phyloP scores from a whole-genome alignment of 2,797 vertebrate genomes.

The Eidolon dupreanum region DNA sequence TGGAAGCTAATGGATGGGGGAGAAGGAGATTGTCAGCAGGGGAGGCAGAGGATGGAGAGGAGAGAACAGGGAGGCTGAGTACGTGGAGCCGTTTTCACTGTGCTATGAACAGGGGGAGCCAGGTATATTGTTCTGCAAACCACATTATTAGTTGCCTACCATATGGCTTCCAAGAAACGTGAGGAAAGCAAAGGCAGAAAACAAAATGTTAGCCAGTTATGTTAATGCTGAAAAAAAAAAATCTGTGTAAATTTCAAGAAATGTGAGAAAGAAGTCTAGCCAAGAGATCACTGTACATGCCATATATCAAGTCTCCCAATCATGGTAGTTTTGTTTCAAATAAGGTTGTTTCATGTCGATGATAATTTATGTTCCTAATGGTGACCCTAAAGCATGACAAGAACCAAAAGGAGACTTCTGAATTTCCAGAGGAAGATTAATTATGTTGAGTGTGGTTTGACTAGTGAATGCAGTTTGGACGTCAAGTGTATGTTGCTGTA shows the following conservation, averaged over 20 bases:
- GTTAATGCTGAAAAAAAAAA: neutral
- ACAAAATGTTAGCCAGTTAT: constrained; percentile 14
- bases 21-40: neutral
- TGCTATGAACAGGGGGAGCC: neutral
- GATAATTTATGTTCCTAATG: neutral
- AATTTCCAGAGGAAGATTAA: neutral
- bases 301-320: neutral
- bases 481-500: neutral
- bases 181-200: neutral
- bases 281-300: neutral
- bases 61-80: neutral
- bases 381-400: neutral
- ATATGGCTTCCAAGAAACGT: neutral
- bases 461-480: neutral
- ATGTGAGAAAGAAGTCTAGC: neutral
- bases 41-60: neutral
- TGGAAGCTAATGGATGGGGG: neutral
- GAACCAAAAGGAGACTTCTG: neutral
- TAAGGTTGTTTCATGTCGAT: neutral
- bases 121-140: neutral
- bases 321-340: neutral
- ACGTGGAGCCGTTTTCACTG: neutral
- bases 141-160: neutral
- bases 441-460: neutral
- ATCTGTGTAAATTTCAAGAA: neutral